Evolutionary conservation across 2,113 vertebrate genomes (phyloP).

Genomic region (Felis chaus): DNA sequence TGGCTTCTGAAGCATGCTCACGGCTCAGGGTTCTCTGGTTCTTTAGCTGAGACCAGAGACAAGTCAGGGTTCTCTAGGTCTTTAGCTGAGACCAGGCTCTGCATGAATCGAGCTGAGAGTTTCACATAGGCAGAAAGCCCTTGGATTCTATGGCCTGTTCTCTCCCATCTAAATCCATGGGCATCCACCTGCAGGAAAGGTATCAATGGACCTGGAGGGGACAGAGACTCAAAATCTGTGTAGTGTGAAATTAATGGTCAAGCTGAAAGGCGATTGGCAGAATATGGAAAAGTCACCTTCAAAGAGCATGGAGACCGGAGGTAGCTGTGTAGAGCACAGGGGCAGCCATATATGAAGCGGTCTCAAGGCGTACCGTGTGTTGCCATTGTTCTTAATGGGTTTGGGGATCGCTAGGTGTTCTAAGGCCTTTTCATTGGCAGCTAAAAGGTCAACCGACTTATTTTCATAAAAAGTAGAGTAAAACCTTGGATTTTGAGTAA

Average conservation of each 20-base stretch:
- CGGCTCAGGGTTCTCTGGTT: background rate
- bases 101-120: background rate
- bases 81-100: background rate
- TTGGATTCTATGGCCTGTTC: background rate
- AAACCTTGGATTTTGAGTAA: too few relatives aligned
- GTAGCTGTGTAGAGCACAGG: rapidly evolving
- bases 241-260: background rate
- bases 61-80: too few relatives aligned
- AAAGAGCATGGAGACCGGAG: background rate
- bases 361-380: rapidly evolving
- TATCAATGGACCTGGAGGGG: background rate
- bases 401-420: rapidly evolving
- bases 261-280: background rate
- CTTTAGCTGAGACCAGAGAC: background rate
- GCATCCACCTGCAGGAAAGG: background rate
- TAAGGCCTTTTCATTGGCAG: background rate
- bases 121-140: background rate
- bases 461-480: background rate
- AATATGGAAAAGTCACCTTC: background rate
- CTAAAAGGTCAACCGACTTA: background rate
- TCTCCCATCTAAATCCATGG: background rate
- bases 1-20: background rate
- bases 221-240: background rate
- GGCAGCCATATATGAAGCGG: rapidly evolving
- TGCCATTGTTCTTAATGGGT: background rate